Conservation (phyloP, 1,140 invertebrate genomes). For the Bombus vancouverensis region DNA sequence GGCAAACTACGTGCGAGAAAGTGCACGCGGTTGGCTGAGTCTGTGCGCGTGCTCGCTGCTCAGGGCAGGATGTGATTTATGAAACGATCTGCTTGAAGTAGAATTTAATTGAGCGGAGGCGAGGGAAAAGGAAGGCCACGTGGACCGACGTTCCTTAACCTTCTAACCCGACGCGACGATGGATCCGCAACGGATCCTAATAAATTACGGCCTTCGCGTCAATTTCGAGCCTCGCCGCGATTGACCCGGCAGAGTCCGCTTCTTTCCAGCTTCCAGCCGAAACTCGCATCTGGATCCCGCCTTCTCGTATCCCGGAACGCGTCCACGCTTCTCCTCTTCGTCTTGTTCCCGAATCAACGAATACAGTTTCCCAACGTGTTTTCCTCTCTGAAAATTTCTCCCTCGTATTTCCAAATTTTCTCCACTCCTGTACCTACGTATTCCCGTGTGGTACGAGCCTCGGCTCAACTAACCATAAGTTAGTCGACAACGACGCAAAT, state of each 20-base stretch:
- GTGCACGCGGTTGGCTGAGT: neutral
- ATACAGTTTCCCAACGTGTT: neutral
- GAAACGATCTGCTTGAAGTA: conserved; percentile 67
- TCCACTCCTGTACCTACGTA: too few species aligned
- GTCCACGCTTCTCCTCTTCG: conserved; percentile 29
- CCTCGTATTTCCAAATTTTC: too few species aligned
- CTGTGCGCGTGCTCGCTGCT: conserved; percentile 45
- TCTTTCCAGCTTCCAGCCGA: conserved; percentile 51
- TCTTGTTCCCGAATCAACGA: conserved; percentile 3
- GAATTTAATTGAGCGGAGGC: conserved; percentile 71
- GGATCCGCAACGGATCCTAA: conserved; percentile 60
- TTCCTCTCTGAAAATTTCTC: neutral
- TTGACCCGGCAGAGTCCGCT: conserved; percentile 41
- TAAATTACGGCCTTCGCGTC: conserved; percentile 53
- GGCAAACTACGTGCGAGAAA: neutral
- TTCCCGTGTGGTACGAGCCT: too few species aligned
- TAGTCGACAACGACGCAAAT: rapidly evolving
- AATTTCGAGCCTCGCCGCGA: conserved; percentile 41
- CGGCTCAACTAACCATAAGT: too few species aligned
- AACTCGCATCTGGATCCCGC: conserved; percentile 47
- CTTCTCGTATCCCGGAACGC: neutral
- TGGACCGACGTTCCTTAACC: conserved; percentile 46
- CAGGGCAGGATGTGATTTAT: conserved; percentile 65
- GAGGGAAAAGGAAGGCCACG: conserved; percentile 50
- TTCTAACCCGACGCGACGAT: neutral